These are phyloP conservation scores for Nomada fucata DNA, from an alignment of 2,888 invertebrate species.

Conservation along the genomic window DNA sequence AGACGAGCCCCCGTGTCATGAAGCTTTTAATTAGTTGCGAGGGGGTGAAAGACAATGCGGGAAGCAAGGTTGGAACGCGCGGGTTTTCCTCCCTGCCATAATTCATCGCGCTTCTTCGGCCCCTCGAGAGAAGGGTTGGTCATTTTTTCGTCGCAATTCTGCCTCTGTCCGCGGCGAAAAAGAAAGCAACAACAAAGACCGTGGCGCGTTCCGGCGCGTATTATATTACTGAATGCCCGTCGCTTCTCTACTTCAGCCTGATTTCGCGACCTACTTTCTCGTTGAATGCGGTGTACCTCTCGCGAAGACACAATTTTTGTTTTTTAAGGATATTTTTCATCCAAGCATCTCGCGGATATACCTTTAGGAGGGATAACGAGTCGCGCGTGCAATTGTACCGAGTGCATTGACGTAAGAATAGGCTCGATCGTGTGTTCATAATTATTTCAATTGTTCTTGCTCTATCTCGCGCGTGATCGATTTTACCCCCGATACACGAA, in stretches of 20 bases:
- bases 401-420: not conserved
- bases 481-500: too few species aligned
- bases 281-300: not conserved
- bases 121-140: slow-evolving; percentile 16
- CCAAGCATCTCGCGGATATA: slow-evolving; percentile 10
- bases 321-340: not conserved
- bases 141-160: slow-evolving; percentile 18
- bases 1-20: slow-evolving; percentile 10
- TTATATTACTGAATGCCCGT: slow-evolving; percentile 33
- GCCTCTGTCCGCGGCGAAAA: slow-evolving; percentile 19
- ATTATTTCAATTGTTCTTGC: too few species aligned
- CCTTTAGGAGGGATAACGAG: not conserved
- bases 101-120: slow-evolving; percentile 42
- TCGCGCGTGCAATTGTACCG: not conserved
- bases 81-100: slow-evolving; percentile 40
- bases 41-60: slow-evolving; percentile 32
- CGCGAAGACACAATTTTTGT: not conserved
- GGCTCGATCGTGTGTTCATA: too few species aligned
- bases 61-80: slow-evolving; percentile 25
- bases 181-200: not conserved
- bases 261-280: slow-evolving; percentile 36
- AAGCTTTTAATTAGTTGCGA: slow-evolving; percentile 49
- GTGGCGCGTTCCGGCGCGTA: slow-evolving; percentile 7
- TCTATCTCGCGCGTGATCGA: too few species aligned
- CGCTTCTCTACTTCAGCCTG: slow-evolving; percentile 17